Percentiles rank a stretch among this genome's conserved stretches.
These are phyloP conservation scores for Sialia sialis DNA, from an alignment of 2,113 vertebrate species.

Conservation along the genomic window DNA sequence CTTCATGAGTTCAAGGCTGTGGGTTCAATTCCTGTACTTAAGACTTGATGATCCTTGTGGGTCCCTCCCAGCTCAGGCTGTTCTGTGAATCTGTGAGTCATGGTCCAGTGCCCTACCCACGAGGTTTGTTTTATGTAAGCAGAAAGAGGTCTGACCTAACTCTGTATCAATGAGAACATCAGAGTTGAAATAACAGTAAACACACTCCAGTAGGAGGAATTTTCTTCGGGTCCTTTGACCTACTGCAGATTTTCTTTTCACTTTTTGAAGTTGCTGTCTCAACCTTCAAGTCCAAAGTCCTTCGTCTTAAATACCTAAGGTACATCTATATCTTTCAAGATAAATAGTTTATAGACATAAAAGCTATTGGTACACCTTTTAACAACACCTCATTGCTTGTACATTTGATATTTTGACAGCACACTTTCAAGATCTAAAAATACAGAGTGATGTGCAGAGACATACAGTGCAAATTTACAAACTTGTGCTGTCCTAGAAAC, in stretches of 20 bases:
- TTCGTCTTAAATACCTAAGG: background rate
- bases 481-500: background rate
- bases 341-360: background rate
- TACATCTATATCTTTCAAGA: background rate
- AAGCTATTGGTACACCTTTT: background rate
- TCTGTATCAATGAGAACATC: background rate
- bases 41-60: background rate
- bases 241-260: background rate
- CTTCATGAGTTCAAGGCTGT: background rate
- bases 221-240: background rate
- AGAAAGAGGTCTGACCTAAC: background rate
- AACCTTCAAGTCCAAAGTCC: background rate
- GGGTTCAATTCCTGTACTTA: accelerated
- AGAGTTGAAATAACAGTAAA: background rate
- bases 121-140: background rate
- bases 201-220: background rate
- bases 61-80: background rate
- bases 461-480: background rate
- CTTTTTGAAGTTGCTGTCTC: background rate
- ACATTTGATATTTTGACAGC: background rate
- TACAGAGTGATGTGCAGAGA: background rate
- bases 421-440: background rate
- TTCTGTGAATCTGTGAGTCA: background rate
- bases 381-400: background rate
- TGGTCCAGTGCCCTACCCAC: background rate